A percentile compares a stretch with the other conserved stretches of the same genome.
phyloP scores from a whole-genome alignment of 2,888 invertebrate species.

The Corbicula japonica region DNA sequence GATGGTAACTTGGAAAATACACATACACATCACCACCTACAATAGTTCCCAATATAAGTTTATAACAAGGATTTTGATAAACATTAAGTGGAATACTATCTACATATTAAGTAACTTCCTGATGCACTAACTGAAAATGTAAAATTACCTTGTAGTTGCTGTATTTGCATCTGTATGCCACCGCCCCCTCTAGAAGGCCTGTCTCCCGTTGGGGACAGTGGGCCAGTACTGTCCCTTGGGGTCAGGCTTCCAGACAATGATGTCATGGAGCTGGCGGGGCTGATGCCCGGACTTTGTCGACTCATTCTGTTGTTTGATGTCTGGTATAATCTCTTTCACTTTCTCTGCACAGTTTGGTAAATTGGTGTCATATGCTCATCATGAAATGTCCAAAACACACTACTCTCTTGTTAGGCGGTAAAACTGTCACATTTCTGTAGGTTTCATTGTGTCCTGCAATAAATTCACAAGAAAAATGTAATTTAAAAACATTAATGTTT shows the following conservation, averaged over 20 bases:
- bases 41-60: no score
- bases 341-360: slow-evolving; percentile 59
- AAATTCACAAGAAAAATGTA: no score
- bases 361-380: slow-evolving; percentile 38
- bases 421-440: slow-evolving; percentile 12
- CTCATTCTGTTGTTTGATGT: slow-evolving; percentile 34
- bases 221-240: slow-evolving; percentile 69
- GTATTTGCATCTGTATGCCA: slow-evolving; percentile 76
- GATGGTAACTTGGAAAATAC: no score
- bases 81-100: no score
- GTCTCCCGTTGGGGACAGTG: slow-evolving; percentile 70
- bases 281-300: slow-evolving; percentile 56
- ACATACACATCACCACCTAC: no score
- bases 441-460: slow-evolving; percentile 31
- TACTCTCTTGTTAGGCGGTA: slow-evolving; percentile 20
- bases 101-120: no score
- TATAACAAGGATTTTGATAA: no score
- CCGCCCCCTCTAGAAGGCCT: slow-evolving; percentile 56
- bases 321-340: slow-evolving; percentile 35
- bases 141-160: slow-evolving; percentile 73
- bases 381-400: slow-evolving; percentile 66
- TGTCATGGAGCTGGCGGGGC: slow-evolving; percentile 71
- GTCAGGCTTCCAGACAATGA: slow-evolving; percentile 70
- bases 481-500: no score
- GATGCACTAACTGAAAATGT: no score